phyloP scores from a whole-genome alignment of 2,888 invertebrate genomes.

The Chalcosyrphus nemorum region DNA sequence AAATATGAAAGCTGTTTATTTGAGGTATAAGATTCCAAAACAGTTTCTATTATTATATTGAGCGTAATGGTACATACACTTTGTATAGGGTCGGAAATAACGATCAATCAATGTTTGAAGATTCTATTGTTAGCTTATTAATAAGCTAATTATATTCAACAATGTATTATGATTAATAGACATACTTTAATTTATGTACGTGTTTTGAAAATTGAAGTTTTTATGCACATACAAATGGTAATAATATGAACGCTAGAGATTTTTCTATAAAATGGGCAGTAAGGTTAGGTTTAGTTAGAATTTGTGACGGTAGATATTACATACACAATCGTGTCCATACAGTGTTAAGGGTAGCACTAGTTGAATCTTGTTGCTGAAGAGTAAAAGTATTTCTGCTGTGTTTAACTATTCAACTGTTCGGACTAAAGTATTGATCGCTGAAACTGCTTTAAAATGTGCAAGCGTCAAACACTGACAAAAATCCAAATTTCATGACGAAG shows the following conservation, averaged over 20 bases:
- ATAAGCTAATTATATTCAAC: background rate
- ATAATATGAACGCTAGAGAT: background rate
- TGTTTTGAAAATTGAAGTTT: background rate
- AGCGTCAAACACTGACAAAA: too few relatives aligned
- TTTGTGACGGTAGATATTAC: too few relatives aligned
- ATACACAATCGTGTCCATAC: too few relatives aligned
- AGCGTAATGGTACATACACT: background rate
- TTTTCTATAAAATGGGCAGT: background rate
- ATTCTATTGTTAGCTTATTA: background rate
- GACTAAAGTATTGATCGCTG: too few relatives aligned
- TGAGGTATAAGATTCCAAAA: background rate
- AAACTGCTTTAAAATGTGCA: too few relatives aligned
- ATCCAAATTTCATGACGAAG: too few relatives aligned
- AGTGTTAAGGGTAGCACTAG: too few relatives aligned
- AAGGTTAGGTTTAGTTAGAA: background rate
- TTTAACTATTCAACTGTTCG: too few relatives aligned
- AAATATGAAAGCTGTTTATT: slow-evolving; percentile 30
- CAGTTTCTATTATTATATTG: background rate
- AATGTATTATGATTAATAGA: background rate
- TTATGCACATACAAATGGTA: background rate
- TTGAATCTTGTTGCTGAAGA: too few relatives aligned
- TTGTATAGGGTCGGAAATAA: background rate
- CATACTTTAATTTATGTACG: background rate
- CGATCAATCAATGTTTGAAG: background rate
- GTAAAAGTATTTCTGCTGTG: too few relatives aligned